Evolutionary conservation across 2,797 vertebrate species (phyloP).

Genomic region (Anisognathus igniventris): DNA sequence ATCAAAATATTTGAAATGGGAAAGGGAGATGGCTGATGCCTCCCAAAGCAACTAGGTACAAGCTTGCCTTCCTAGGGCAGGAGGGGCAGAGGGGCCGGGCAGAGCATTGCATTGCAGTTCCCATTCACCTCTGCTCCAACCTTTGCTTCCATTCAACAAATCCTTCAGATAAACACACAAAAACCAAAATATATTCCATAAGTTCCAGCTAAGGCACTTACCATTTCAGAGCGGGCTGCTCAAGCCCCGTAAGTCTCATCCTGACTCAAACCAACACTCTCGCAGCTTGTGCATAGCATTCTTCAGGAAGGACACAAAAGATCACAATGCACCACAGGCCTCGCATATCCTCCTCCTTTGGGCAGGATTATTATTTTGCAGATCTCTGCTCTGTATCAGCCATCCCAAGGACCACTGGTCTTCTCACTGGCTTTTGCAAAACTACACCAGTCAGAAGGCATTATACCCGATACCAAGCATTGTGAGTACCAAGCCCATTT

Average conservation of each 20-base stretch:
- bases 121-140: neutral
- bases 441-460: neutral
- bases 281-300: neutral
- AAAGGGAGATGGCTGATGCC: neutral
- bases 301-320: neutral
- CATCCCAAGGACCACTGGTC: neutral
- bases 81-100: neutral
- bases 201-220: neutral
- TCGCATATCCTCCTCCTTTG: accelerated
- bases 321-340: neutral
- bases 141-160: neutral
- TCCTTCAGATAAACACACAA: neutral
- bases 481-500: neutral
- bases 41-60: accelerated
- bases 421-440: neutral
- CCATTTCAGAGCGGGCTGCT: neutral
- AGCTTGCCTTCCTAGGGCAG: neutral
- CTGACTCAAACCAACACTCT: neutral
- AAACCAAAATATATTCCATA: neutral
- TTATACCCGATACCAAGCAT: neutral
- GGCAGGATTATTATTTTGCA: neutral
- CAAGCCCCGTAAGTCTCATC: neutral
- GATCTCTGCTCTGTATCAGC: neutral
- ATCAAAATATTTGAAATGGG: neutral
- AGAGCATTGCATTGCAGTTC: neutral